Evolutionary conservation across 2,113 vertebrate species (phyloP), one percentile per base, ranked within the genome.

Genomic region (Scomber japonicus): DNA sequence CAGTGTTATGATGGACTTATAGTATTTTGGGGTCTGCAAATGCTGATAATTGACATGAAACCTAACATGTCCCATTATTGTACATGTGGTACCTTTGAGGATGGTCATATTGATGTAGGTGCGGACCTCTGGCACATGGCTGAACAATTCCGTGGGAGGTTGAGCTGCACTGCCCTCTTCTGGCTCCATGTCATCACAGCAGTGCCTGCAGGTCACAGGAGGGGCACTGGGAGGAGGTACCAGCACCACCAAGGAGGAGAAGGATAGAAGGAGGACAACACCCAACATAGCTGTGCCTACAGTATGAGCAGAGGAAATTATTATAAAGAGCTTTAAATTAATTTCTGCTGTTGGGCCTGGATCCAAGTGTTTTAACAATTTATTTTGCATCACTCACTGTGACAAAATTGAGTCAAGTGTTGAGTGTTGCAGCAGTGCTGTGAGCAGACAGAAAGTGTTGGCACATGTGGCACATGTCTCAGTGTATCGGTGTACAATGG

Each of bases 21-120:
- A 40, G 35, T 40, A 40, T 40, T 40, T 40, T 7, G 35, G 35
- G 35, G 35, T 40, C 35, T 40, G 35, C 9, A 40, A 40, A 9
- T 8, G 35, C 35, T 40, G 6, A 7, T 40, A 9, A 40, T 40
- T 40, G 35, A 9, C 35, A 40, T 40, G 35, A 40, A 40, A 40
- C 35, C 35, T 40, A 40, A 40, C 9, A 40, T 40, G 35, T 40
- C 35, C 35, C 35, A 40, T 27, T 40, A 40, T 9, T 40, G 8
- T 40, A 40, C 35, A 40, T 21, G 16, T 46, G 10, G 15, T 27
- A 57, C 69, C 73, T 82, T 74, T 80, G 76, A 96, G 96, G 88
- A 97, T 97, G 66, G 97, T 97, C 93, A 99, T 97, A 89, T 98
- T 97, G 91, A 99, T 97, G 83, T 95, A 97, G 6, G 97, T 96